Conservation (phyloP, 2,888 invertebrate species). For the Acronicta alni region DNA sequence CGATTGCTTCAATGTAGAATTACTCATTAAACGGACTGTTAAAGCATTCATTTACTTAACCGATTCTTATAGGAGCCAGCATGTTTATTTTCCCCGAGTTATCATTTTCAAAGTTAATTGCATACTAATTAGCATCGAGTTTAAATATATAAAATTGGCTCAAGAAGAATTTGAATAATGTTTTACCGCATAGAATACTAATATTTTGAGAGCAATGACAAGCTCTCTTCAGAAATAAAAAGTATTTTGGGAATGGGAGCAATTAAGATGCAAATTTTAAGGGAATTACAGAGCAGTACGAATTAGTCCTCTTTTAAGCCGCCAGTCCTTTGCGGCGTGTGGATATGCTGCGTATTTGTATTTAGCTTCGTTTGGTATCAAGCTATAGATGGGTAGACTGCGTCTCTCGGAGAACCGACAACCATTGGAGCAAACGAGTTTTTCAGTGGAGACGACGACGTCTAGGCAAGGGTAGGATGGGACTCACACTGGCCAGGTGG, state of each 20-base stretch:
- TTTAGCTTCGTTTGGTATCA: neutral
- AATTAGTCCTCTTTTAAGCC: conserved; percentile 51
- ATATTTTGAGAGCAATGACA: conserved; percentile 46
- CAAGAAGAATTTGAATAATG: conserved; percentile 66
- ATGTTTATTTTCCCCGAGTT: conserved; percentile 25
- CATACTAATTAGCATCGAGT: conserved; percentile 60
- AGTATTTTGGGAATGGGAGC: conserved; percentile 50
- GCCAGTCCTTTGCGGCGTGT: neutral
- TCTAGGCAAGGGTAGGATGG: too few species aligned
- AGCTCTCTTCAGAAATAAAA: conserved; percentile 51
- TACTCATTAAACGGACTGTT: conserved; percentile 17
- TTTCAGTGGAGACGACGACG: too few species aligned
- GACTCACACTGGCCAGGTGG: too few species aligned
- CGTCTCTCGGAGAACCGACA: too few species aligned
- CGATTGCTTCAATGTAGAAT: conserved; percentile 28
- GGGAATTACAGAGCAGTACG: conserved; percentile 49
- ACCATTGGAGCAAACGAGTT: too few species aligned
- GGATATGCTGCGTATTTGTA: neutral
- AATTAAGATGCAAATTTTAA: conserved; percentile 59
- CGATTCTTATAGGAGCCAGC: conserved; percentile 5
- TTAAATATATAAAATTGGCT: conserved; percentile 62
- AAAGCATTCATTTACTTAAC: conserved; percentile 9
- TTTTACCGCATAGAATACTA: conserved; percentile 52
- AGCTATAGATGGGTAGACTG: neutral
- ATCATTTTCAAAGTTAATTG: conserved; percentile 58